Conservation (phyloP, 2,797 vertebrate species). For the Sylvia borin region DNA sequence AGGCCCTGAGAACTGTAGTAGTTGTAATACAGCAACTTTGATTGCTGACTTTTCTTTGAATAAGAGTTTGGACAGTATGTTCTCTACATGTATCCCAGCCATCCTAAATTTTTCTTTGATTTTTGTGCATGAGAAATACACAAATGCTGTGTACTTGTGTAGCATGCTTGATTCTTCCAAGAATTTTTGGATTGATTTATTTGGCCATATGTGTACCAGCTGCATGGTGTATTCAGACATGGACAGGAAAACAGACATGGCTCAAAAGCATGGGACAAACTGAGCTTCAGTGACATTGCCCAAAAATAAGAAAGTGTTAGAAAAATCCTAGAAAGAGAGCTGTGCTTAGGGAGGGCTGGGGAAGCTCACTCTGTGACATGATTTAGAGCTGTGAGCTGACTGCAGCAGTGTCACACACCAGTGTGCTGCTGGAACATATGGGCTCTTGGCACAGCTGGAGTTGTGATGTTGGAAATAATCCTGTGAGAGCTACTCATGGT, state of each 20-base stretch:
- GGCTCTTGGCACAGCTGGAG: background rate
- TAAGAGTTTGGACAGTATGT: background rate
- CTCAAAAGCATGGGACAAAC: background rate
- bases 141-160: background rate
- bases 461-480: background rate
- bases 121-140: background rate
- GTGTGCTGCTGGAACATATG: background rate
- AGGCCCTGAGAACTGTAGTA: background rate
- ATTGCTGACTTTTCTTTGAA: background rate
- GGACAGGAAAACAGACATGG: background rate
- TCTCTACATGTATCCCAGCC: background rate
- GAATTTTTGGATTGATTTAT: slow-evolving; percentile 24
- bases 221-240: background rate
- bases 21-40: background rate
- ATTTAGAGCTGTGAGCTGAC: background rate
- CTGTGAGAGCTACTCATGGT: background rate
- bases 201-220: background rate
- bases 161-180: background rate
- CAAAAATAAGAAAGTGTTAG: background rate
- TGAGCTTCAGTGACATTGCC: background rate
- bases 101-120: background rate
- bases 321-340: background rate
- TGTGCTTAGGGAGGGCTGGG: background rate
- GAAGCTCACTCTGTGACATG: background rate
- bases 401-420: background rate